Evolutionary conservation across 2,113 vertebrate genomes (phyloP).

Genomic region (Protobothrops mucrosquamatus): DNA sequence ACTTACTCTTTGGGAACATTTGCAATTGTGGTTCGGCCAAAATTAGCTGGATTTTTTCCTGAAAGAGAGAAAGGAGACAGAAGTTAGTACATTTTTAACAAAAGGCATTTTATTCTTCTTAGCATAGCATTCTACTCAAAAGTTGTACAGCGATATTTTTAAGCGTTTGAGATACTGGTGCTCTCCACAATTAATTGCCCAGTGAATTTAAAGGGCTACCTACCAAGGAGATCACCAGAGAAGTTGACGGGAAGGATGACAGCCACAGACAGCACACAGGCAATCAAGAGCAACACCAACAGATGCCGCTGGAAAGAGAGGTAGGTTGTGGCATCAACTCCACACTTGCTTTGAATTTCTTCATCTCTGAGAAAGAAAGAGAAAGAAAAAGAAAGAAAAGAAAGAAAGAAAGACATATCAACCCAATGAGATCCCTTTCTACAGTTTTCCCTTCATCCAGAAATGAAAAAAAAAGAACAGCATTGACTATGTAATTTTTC

Average conservation of each 20-base stretch:
- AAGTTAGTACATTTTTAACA: neutral
- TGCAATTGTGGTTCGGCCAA: conserved; percentile 91
- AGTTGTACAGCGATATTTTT: neutral
- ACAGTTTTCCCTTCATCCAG: neutral
- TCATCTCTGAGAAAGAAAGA: conserved; percentile 76
- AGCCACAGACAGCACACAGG: conserved; percentile 89
- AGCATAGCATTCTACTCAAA: neutral
- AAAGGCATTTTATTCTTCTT: neutral
- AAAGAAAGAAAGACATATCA: conserved; percentile 27
- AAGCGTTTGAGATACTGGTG: neutral
- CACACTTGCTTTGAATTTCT: conserved; percentile 93
- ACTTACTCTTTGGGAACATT: conserved; percentile 91
- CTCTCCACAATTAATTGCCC: neutral
- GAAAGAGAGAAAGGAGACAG: conserved; percentile 59
- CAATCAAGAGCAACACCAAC: conserved; percentile 82
- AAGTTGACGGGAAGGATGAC: conserved; percentile 94
- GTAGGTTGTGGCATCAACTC: conserved; percentile 90
- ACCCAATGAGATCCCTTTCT: accelerated
- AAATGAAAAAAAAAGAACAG: neutral
- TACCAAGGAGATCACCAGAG: conserved; percentile 89
- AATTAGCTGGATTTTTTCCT: conserved; percentile 88
- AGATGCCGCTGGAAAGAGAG: conserved; percentile 95
- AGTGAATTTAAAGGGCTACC: neutral
- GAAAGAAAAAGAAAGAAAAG: neutral
- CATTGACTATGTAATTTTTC: neutral